A percentile compares a stretch with the other conserved stretches of the same genome.
Evolutionary conservation across 2,888 invertebrate genomes (phyloP).

Genomic region (Bursaphelenchus okinawaensis): DNA sequence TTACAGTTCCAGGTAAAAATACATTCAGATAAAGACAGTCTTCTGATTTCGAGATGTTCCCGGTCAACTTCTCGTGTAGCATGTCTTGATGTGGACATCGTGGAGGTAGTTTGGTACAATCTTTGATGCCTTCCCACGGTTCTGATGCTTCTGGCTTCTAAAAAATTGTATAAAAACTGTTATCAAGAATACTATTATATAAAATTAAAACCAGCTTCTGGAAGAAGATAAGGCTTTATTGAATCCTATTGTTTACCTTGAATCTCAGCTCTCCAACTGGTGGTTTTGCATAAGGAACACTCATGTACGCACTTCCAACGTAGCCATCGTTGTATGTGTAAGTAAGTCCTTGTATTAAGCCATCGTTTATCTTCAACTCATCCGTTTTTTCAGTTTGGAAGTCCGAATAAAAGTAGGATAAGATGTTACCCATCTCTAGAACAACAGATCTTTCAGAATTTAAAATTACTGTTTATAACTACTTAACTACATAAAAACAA

Average conservation of each 20-base stretch:
- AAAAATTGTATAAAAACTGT: conserved; percentile 8
- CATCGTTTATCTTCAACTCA: not conserved
- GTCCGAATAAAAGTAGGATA: not conserved
- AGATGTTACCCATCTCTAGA: not conserved
- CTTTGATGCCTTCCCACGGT: not conserved
- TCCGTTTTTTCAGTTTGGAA: not conserved
- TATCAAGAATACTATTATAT: too few relatives aligned
- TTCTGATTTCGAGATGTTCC: conserved; percentile 2
- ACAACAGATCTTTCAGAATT: too few relatives aligned
- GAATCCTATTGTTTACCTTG: conserved; percentile 5
- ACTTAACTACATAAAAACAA: too few relatives aligned
- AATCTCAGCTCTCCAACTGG: conserved; percentile 18
- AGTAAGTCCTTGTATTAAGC: conserved; percentile 12
- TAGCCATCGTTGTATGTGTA: conserved; percentile 4
- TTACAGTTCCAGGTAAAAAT: conserved; percentile 27
- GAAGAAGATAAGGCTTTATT: too few relatives aligned
- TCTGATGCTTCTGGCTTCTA: not conserved
- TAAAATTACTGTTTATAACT: too few relatives aligned
- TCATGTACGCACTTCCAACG: not conserved
- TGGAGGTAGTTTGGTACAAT: not conserved
- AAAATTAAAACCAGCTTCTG: too few relatives aligned
- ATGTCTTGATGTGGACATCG: conserved; percentile 27
- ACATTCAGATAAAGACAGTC: conserved; percentile 41
- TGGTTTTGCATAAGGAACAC: conserved; percentile 22
- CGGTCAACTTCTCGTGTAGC: not conserved